phyloP scores from a whole-genome alignment of 2,113 vertebrate genomes.

The Pelecanus crispus region DNA sequence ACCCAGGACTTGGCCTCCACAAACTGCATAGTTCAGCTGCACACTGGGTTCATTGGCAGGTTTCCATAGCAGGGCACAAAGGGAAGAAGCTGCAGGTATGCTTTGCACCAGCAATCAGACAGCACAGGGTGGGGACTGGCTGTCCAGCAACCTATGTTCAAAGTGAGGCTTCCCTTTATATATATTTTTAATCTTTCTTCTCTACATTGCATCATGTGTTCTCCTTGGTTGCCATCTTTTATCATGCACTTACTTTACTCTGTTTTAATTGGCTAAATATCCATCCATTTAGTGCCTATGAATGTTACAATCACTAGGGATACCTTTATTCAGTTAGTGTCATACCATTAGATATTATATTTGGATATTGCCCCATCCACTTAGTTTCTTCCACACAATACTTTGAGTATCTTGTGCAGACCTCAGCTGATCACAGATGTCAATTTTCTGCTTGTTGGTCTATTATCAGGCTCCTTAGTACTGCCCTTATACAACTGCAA shows the following conservation, averaged over 20 bases:
- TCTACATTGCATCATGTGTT: background rate
- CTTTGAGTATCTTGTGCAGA: background rate
- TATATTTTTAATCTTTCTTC: background rate
- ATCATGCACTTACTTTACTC: background rate
- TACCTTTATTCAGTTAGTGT: background rate
- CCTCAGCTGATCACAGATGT: accelerated
- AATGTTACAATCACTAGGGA: background rate
- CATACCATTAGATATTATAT: background rate
- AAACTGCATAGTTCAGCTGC: background rate
- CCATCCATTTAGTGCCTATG: background rate
- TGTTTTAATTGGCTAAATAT: background rate
- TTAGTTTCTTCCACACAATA: background rate
- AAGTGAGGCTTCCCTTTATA: background rate
- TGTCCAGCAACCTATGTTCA: background rate
- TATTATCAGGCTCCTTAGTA: background rate
- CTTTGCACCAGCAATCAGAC: background rate
- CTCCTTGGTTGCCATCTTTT: background rate
- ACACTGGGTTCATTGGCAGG: background rate
- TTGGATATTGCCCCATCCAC: background rate
- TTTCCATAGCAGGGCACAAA: background rate
- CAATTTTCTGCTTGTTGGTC: background rate
- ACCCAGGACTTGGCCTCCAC: background rate
- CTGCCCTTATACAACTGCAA: background rate
- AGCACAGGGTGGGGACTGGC: background rate
- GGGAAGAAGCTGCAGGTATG: background rate